Evolutionary conservation across 2,797 vertebrate genomes (phyloP).

Genomic region (Ispidina lecontei): DNA sequence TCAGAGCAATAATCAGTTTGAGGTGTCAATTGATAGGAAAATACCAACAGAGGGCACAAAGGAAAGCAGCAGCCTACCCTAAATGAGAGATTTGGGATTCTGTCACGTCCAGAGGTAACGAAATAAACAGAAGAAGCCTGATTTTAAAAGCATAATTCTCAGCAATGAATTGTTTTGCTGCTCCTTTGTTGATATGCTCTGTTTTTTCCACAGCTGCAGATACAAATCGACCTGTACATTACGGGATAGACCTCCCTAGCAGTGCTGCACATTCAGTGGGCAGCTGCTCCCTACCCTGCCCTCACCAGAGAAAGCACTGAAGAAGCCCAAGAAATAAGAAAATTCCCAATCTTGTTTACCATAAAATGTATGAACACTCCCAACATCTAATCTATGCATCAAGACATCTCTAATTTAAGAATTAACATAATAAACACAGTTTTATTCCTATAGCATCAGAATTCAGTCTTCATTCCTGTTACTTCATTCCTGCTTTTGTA

Average conservation of each 20-base stretch:
- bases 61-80: conserved; percentile 20
- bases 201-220: background rate
- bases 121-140: background rate
- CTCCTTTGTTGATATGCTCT: background rate
- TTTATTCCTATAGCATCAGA: background rate
- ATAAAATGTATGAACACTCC: background rate
- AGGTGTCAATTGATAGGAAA: conserved; percentile 81
- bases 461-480: background rate
- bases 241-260: background rate
- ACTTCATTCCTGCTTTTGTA: background rate
- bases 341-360: background rate
- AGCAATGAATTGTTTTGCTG: background rate
- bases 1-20: conserved; percentile 79
- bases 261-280: background rate
- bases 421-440: background rate
- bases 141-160: background rate
- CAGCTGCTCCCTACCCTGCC: background rate
- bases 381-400: background rate
- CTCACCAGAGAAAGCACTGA: background rate
- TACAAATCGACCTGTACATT: background rate
- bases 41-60: conserved; percentile 73
- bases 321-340: background rate
- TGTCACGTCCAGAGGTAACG: background rate
- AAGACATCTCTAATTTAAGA: background rate
- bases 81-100: background rate